A percentile compares a stretch with the other conserved stretches of the same genome.
Conservation (phyloP, 2,888 invertebrate genomes). For the Leptinotarsa tumamoca region DNA sequence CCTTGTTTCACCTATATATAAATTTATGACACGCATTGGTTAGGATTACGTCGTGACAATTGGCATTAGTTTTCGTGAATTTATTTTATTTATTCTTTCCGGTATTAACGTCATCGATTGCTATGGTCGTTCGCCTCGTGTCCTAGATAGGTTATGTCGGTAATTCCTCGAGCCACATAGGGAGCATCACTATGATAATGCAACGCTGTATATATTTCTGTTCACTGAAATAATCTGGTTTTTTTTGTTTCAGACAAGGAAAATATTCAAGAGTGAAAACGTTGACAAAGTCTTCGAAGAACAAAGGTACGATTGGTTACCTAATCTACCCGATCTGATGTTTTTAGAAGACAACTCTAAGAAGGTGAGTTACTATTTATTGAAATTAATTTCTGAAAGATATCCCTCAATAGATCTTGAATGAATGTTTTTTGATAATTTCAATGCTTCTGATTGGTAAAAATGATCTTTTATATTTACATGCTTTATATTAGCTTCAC, state of each 20-base stretch:
- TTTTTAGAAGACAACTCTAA: conserved; percentile 3
- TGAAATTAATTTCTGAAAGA: neutral
- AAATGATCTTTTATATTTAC: too few species aligned
- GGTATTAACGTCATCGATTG: too few species aligned
- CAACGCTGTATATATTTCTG: neutral
- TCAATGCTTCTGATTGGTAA: too few species aligned
- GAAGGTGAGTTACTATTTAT: conserved; percentile 51
- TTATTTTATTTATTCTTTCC: too few species aligned
- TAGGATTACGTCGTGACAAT: too few species aligned
- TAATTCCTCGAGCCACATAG: too few species aligned
- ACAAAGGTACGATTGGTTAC: conserved; percentile 20
- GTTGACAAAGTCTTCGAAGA: conserved; percentile 25
- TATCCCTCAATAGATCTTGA: neutral
- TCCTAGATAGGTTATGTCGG: too few species aligned
- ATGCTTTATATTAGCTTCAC: too few species aligned
- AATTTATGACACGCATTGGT: neutral
- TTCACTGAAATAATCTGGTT: neutral
- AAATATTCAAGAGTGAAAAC: conserved; percentile 19
- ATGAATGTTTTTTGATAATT: too few species aligned
- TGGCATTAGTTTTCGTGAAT: too few species aligned
- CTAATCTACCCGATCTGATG: conserved; percentile 9
- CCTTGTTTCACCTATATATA: neutral
- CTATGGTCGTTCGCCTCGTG: too few species aligned
- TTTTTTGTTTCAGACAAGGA: conserved; percentile 28
- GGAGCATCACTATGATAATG: too few species aligned